Conservation (phyloP, 1,140 invertebrate genomes). For the Drosophila equinoxialis region DNA sequence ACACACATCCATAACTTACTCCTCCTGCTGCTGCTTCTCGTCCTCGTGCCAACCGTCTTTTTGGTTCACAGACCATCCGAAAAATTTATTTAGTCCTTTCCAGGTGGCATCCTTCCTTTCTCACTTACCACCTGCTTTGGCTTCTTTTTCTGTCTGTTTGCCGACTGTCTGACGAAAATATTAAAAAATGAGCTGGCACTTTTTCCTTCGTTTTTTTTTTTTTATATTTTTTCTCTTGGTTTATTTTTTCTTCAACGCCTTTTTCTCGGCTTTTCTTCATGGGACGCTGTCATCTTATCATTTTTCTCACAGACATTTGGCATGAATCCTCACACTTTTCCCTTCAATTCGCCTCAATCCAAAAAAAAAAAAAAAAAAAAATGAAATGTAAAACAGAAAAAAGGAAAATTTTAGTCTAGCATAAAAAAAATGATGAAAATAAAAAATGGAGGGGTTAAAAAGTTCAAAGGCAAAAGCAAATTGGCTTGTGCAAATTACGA, state of each 20-base stretch:
- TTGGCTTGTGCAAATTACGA: conserved; percentile 74
- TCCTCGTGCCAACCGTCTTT: conserved; percentile 23
- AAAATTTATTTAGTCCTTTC: conserved; percentile 57
- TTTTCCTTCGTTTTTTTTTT: conserved; percentile 38
- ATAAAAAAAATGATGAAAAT: conserved; percentile 14
- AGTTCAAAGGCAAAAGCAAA: conserved; percentile 76
- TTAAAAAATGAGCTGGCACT: conserved; percentile 75
- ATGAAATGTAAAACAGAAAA: conserved; percentile 1
- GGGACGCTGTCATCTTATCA: conserved; percentile 73
- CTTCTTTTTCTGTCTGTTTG: conserved; percentile 52
- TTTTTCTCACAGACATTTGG: conserved; percentile 69
- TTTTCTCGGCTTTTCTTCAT: conserved; percentile 54
- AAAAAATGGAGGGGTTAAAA: conserved; percentile 64
- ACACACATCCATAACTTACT: conserved; percentile 15
- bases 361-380: background rate
- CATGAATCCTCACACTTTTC: background rate
- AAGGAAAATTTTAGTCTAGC: conserved; percentile 1
- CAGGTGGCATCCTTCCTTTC: conserved; percentile 52
- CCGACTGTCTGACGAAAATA: conserved; percentile 73
- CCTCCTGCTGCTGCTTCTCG: conserved; percentile 13
- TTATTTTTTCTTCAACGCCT: conserved; percentile 15
- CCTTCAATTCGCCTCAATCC: background rate
- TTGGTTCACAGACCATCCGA: conserved; percentile 8
- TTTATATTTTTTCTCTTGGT: conserved; percentile 40
- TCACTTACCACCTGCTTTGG: conserved; percentile 22